Conservation (phyloP, 1,140 invertebrate genomes). For the Sarcophaga peregrina region DNA sequence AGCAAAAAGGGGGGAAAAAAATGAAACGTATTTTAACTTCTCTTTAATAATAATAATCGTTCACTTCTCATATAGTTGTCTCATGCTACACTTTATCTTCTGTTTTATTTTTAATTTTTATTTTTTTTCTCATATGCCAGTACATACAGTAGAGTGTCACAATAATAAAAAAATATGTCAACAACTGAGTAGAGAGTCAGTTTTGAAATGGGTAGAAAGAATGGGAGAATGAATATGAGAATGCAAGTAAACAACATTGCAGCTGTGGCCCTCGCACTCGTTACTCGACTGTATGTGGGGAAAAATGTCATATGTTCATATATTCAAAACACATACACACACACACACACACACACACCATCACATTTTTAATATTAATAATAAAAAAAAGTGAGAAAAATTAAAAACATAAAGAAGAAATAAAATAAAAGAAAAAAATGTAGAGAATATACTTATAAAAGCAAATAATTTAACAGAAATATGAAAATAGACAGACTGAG, state of each 20-base stretch:
- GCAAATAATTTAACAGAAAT: constrained; percentile 4
- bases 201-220: constrained; percentile 23
- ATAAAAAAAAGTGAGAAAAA: constrained; percentile 30
- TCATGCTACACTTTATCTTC: background rate
- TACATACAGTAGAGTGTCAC: constrained; percentile 17
- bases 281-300: too few species aligned
- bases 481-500: constrained; percentile 6
- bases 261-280: too few species aligned
- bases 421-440: too few species aligned
- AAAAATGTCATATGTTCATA: background rate
- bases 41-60: constrained; percentile 30
- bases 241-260: constrained; percentile 28
- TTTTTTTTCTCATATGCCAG: too few species aligned
- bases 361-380: constrained; percentile 1
- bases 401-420: background rate
- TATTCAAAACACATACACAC: background rate
- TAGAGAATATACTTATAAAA: too few species aligned
- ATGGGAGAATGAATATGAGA: background rate
- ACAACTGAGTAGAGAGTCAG: constrained; percentile 39
- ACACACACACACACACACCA: too few species aligned
- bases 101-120: too few species aligned
- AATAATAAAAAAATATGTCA: constrained; percentile 42
- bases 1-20: too few species aligned
- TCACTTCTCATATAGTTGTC: constrained; percentile 19
- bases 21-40: constrained; percentile 10